phyloP scores from a whole-genome alignment of 2,113 vertebrate species.

The Saiga tatarica region DNA sequence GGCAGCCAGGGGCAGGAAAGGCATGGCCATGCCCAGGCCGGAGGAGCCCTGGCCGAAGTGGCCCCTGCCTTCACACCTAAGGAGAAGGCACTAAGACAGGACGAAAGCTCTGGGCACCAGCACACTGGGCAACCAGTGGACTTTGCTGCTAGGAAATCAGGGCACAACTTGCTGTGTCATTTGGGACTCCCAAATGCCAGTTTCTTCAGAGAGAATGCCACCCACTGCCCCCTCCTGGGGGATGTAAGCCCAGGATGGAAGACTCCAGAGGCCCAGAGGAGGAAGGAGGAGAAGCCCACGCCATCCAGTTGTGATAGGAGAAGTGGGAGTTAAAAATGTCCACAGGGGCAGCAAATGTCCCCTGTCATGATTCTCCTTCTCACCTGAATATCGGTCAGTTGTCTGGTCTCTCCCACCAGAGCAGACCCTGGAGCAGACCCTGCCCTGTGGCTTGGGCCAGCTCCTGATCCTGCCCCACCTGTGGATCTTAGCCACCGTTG shows the following conservation, averaged over 20 bases:
- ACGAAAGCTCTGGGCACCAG: background rate
- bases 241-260: background rate
- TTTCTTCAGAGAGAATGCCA: background rate
- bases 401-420: background rate
- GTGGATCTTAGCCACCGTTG: background rate
- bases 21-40: rapidly evolving
- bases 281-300: background rate
- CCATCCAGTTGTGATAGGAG: background rate
- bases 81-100: background rate
- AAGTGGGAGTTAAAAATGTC: background rate
- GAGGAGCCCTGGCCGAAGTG: background rate
- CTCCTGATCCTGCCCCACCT: background rate
- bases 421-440: background rate
- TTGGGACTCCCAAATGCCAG: background rate
- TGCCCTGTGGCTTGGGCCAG: background rate
- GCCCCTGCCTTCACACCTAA: background rate
- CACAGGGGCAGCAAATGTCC: background rate
- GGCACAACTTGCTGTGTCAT: background rate
- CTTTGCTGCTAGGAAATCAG: background rate
- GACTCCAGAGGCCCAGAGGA: background rate
- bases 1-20: background rate
- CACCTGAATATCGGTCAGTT: background rate
- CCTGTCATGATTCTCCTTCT: background rate
- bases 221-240: background rate
- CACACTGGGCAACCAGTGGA: too few species aligned